Evolutionary conservation across 1,140 invertebrate genomes (phyloP).

Genomic region (Leptinotarsa lineolata): DNA sequence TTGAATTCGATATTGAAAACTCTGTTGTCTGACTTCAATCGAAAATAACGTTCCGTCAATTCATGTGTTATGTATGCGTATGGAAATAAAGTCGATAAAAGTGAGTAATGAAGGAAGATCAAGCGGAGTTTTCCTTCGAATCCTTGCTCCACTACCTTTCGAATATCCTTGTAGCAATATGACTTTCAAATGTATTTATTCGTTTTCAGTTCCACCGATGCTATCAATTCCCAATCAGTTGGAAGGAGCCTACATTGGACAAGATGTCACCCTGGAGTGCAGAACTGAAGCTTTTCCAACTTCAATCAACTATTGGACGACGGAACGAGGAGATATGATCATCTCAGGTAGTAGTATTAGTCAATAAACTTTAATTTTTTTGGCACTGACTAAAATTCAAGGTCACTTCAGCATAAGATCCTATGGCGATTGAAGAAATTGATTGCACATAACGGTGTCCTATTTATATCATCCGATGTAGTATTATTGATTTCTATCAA

Average conservation of each 20-base stretch:
- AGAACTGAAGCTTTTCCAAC: slow-evolving; percentile 86
- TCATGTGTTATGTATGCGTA: slow-evolving; percentile 2
- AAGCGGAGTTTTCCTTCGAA: not conserved
- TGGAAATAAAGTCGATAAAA: slow-evolving; percentile 1
- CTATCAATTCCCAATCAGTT: slow-evolving; percentile 84
- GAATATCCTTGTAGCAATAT: not conserved
- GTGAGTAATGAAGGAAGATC: not conserved
- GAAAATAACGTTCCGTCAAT: not conserved
- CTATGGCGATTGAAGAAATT: too few relatives aligned
- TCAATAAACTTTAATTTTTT: not conserved
- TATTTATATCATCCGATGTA: too few relatives aligned
- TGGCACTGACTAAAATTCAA: too few relatives aligned
- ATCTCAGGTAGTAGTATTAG: slow-evolving; percentile 75
- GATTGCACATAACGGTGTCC: too few relatives aligned
- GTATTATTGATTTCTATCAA: too few relatives aligned
- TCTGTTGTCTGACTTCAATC: too few relatives aligned
- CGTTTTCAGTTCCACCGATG: slow-evolving; percentile 79
- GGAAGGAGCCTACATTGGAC: slow-evolving; percentile 79
- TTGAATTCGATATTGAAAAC: too few relatives aligned
- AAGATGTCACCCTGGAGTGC: slow-evolving; percentile 82
- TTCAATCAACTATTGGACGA: slow-evolving; percentile 89
- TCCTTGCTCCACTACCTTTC: not conserved
- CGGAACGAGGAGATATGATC: slow-evolving; percentile 83
- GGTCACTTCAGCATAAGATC: too few relatives aligned
- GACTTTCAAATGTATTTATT: slow-evolving; percentile 1